A percentile compares a stretch with the other conserved stretches of the same genome.
These are phyloP conservation scores for Centruroides vittatus DNA, from an alignment of 1,140 invertebrate species.

Conservation along the genomic window DNA sequence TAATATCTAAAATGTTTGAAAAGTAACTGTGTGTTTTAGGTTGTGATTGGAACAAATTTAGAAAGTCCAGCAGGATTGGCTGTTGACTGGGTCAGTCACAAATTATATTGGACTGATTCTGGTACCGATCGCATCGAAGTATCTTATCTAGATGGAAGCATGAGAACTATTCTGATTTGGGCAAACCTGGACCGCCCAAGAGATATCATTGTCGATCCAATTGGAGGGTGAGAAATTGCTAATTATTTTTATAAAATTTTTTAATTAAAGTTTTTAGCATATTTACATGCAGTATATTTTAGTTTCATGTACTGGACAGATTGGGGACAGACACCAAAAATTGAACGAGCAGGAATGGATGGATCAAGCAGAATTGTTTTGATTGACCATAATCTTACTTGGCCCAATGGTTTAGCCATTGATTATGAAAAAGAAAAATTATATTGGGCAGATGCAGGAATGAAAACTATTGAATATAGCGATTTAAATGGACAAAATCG, in stretches of 20 bases:
- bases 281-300: background rate
- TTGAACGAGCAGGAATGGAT: conserved; percentile 39
- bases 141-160: conserved; percentile 55
- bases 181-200: conserved; percentile 63
- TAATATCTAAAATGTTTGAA: background rate
- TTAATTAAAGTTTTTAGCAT: background rate
- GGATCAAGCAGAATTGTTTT: conserved; percentile 41
- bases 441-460: conserved; percentile 48
- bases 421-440: conserved; percentile 40
- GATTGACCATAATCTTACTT: conserved; percentile 35
- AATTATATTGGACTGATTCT: conserved; percentile 79
- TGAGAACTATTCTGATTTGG: conserved; percentile 60
- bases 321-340: conserved; percentile 37
- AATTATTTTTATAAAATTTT: background rate
- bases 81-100: conserved; percentile 70
- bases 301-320: conserved; percentile 36
- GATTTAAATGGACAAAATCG: conserved; percentile 62
- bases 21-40: conserved; percentile 20
- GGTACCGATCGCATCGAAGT: conserved; percentile 68
- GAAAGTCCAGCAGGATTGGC: conserved; percentile 40
- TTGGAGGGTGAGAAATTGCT: conserved; percentile 32
- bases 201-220: conserved; percentile 69
- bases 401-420: conserved; percentile 46
- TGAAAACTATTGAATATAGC: conserved; percentile 63
- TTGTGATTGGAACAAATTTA: conserved; percentile 50